phyloP scores from a whole-genome alignment of 2,888 invertebrate genomes.

The Willowsia nigromaculata region DNA sequence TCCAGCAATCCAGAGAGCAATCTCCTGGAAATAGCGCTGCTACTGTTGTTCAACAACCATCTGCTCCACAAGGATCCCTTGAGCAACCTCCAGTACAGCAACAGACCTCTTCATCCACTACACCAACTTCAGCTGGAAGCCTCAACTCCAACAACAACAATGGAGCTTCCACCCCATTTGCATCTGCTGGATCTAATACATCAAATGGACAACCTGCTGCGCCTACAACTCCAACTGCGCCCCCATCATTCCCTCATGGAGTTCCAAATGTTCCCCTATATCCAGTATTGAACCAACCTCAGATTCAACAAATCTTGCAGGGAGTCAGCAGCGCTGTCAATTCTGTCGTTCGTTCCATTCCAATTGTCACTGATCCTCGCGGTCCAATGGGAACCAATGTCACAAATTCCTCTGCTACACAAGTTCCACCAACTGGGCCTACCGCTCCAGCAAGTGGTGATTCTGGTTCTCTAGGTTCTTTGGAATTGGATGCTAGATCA shows the following conservation, averaged over 20 bases:
- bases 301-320: slow-evolving; percentile 73
- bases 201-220: slow-evolving; percentile 30
- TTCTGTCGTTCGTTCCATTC: slow-evolving; percentile 74
- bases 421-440: slow-evolving; percentile 21
- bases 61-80: slow-evolving; percentile 1
- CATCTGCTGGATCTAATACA: slow-evolving; percentile 12
- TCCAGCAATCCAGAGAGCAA: slow-evolving; percentile 48
- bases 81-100: neutral
- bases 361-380: slow-evolving; percentile 66
- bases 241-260: slow-evolving; percentile 38
- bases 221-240: neutral
- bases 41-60: slow-evolving; percentile 15
- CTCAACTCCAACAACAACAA: slow-evolving; percentile 21
- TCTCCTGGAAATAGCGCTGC: slow-evolving; percentile 30
- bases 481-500: slow-evolving; percentile 58
- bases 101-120: neutral
- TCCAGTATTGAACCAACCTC: slow-evolving; percentile 70
- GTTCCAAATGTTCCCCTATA: slow-evolving; percentile 58
- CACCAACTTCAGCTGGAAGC: slow-evolving; percentile 1
- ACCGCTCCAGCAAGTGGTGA: neutral
- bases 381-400: slow-evolving; percentile 40
- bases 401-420: slow-evolving; percentile 20
- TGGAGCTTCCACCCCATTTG: slow-evolving; percentile 37
- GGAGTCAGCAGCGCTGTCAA: slow-evolving; percentile 72
- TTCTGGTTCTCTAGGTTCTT: neutral